These are phyloP conservation scores for Limnephilus rhombicus DNA, from an alignment of 2,888 invertebrate genomes.

Conservation along the genomic window DNA sequence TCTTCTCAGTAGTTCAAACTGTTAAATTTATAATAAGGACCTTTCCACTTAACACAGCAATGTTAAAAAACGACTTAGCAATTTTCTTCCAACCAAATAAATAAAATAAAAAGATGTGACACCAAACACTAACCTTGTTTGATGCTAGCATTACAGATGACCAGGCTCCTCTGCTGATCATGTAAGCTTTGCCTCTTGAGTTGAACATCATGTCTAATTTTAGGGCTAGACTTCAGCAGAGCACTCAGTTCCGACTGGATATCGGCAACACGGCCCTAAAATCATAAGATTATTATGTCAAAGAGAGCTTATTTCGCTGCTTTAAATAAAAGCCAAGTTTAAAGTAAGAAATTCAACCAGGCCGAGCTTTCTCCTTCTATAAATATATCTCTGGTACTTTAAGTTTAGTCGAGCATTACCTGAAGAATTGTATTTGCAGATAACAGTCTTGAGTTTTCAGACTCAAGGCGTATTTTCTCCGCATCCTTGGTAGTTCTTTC, in stretches of 20 bases:
- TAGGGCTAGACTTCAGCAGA: constrained; percentile 68
- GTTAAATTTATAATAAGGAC: too few species aligned
- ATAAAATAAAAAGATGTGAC: neutral
- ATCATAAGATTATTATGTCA: constrained; percentile 12
- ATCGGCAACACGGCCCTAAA: constrained; percentile 60
- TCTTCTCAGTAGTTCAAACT: too few species aligned
- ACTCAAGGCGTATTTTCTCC: constrained; percentile 5
- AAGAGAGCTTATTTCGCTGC: too few species aligned
- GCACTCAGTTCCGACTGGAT: constrained; percentile 71
- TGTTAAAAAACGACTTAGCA: too few species aligned
- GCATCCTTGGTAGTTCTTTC: constrained; percentile 14
- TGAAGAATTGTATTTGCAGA: constrained; percentile 50
- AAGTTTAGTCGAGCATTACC: neutral
- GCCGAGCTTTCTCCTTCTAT: neutral
- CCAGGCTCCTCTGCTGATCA: constrained; percentile 71
- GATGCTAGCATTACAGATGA: neutral
- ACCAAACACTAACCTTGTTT: neutral
- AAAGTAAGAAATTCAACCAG: too few species aligned
- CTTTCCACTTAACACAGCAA: too few species aligned
- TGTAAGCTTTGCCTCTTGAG: constrained; percentile 72
- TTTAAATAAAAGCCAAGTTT: too few species aligned
- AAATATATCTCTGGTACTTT: neutral
- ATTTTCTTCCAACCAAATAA: too few species aligned
- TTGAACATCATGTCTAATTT: constrained; percentile 50
- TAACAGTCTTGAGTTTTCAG: constrained; percentile 3